Conservation (phyloP, 2,888 invertebrate genomes). For the Isoperla grammatica region DNA sequence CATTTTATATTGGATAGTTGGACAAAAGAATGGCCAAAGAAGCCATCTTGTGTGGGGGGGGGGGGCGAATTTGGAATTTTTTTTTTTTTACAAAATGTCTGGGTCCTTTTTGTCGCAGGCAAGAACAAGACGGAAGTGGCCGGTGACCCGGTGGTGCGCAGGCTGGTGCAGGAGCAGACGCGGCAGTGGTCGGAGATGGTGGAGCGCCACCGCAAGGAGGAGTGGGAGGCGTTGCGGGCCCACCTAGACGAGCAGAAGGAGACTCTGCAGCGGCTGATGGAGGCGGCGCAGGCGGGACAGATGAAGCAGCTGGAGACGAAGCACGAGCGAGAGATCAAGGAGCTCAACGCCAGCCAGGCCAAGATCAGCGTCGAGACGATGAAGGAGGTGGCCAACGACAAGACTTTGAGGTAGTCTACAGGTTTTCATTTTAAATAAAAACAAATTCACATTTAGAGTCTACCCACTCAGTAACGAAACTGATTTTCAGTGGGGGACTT, state of each 20-base stretch:
- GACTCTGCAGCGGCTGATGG: slow-evolving; percentile 69
- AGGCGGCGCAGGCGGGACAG: slow-evolving; percentile 73
- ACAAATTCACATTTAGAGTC: too few species aligned
- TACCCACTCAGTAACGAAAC: too few species aligned
- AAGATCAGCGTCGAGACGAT: slow-evolving; percentile 96
- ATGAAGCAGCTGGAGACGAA: slow-evolving; percentile 85
- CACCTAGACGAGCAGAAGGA: slow-evolving; percentile 51
- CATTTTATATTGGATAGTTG: too few species aligned
- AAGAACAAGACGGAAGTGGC: slow-evolving; percentile 65
- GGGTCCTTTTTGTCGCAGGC: slow-evolving; percentile 1
- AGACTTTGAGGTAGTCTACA: slow-evolving; percentile 59
- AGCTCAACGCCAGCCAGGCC: slow-evolving; percentile 90
- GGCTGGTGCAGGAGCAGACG: slow-evolving; percentile 88
- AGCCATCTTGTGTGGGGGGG: too few species aligned
- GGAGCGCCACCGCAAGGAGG: slow-evolving; percentile 73
- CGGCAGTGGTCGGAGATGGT: slow-evolving; percentile 91
- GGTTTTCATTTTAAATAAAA: too few species aligned
- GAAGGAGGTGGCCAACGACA: slow-evolving; percentile 92
- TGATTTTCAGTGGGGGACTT: too few species aligned
- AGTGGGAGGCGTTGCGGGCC: slow-evolving; percentile 72
- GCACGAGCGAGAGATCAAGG: slow-evolving; percentile 91
- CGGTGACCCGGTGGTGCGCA: slow-evolving; percentile 69
- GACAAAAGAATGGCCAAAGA: too few species aligned
- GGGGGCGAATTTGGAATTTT: too few species aligned
- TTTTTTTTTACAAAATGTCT: too few species aligned